Conservation (phyloP, 2,797 vertebrate species). For the Enteromius mattozi region DNA sequence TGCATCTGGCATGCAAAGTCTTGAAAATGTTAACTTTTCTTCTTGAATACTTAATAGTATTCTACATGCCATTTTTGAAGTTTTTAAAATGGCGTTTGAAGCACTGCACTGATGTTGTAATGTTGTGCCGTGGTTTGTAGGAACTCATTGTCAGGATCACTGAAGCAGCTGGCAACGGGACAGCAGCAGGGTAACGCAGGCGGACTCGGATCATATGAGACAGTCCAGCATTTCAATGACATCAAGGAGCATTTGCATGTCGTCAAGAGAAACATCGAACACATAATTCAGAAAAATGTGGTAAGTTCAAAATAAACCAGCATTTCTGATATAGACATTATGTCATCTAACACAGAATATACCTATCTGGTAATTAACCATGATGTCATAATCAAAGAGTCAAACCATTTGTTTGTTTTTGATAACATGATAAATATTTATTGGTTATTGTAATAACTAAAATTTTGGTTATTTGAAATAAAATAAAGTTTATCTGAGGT, state of each 20-base stretch:
- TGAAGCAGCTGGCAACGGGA: constrained; percentile 79
- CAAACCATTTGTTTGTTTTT: background rate
- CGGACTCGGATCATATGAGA: constrained; percentile 83
- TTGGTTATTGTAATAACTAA: background rate
- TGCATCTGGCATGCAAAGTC: background rate
- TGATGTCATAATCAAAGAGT: background rate
- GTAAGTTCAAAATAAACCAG: constrained; percentile 59
- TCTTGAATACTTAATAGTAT: background rate
- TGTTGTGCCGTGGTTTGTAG: constrained; percentile 70
- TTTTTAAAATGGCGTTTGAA: background rate
- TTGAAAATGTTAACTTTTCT: background rate
- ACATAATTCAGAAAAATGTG: constrained; percentile 83
- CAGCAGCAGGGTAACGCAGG: constrained; percentile 82
- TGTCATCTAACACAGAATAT: background rate
- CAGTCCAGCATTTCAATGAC: constrained; percentile 94
- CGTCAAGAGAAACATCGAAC: constrained; percentile 89
- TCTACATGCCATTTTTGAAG: background rate
- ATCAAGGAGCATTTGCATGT: constrained; percentile 95
- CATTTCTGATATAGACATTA: background rate
- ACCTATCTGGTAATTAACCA: background rate
- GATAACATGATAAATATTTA: background rate
- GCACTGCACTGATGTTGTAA: background rate
- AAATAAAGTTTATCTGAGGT: background rate
- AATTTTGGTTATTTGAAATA: background rate
- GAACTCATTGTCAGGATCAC: constrained; percentile 82